Percentiles rank a stretch among this genome's conserved stretches.
phyloP scores from a whole-genome alignment of 2,888 invertebrate species.

The Yponomeuta evonymella region DNA sequence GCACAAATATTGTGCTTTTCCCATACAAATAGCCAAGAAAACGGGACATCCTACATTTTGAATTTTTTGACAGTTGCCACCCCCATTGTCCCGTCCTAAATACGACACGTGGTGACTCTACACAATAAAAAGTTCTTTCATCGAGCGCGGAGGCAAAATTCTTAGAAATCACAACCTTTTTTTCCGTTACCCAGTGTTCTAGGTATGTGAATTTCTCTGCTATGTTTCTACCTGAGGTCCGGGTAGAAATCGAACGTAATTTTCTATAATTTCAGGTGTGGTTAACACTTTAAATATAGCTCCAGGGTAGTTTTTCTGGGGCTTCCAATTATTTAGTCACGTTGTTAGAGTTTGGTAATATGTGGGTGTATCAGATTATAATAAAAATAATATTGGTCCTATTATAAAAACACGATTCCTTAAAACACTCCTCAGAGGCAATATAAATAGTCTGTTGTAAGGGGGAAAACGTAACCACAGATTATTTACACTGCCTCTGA shows the following conservation, averaged over 20 bases:
- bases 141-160: constrained; percentile 33
- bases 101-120: not conserved
- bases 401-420: too few species aligned
- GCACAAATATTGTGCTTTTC: too few species aligned
- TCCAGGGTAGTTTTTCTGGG: constrained; percentile 24
- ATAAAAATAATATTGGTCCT: too few species aligned
- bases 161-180: constrained; percentile 56
- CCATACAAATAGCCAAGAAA: too few species aligned
- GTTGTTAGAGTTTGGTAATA: not conserved
- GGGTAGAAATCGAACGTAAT: constrained; percentile 21
- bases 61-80: too few species aligned
- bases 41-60: too few species aligned
- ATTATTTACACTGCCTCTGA: too few species aligned
- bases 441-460: too few species aligned
- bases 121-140: constrained; percentile 33
- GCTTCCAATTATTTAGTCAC: not conserved
- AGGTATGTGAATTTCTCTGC: constrained; percentile 42
- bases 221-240: constrained; percentile 39
- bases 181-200: constrained; percentile 20
- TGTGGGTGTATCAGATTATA: too few species aligned
- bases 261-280: constrained; percentile 27
- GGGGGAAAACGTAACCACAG: too few species aligned
- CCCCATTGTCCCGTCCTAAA: too few species aligned
- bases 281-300: constrained; percentile 24
- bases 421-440: too few species aligned